phyloP scores from a whole-genome alignment of 1,140 invertebrate genomes.

The Spodoptera litura region DNA sequence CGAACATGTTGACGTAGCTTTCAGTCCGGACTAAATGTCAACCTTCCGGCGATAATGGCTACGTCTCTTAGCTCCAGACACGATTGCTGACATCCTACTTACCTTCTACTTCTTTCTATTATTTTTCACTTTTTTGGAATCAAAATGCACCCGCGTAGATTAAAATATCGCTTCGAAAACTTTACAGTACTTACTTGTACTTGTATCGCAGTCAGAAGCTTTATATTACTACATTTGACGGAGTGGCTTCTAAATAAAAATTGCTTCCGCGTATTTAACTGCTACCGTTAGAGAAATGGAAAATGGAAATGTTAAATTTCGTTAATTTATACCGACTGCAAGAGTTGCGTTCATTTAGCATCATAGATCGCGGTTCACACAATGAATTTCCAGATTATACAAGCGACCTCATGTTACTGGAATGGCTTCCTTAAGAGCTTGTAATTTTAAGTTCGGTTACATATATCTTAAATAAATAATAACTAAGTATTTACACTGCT shows the following conservation, averaged over 20 bases:
- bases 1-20: slow-evolving; percentile 76
- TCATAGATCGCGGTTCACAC: slow-evolving; percentile 76
- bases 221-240: slow-evolving; percentile 68
- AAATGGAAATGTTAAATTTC: slow-evolving; percentile 49
- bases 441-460: slow-evolving; percentile 72
- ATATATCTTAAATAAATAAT: slow-evolving; percentile 65
- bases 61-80: slow-evolving; percentile 79
- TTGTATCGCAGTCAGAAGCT: slow-evolving; percentile 77
- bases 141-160: slow-evolving; percentile 83
- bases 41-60: slow-evolving; percentile 75
- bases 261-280: slow-evolving; percentile 78
- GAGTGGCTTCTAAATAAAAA: slow-evolving; percentile 75
- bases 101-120: slow-evolving; percentile 82
- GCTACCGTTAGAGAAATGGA: slow-evolving; percentile 65
- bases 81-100: slow-evolving; percentile 80
- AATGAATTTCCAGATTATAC: slow-evolving; percentile 69
- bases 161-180: slow-evolving; percentile 75
- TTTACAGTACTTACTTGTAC: slow-evolving; percentile 56
- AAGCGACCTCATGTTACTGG: slow-evolving; percentile 71
- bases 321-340: slow-evolving; percentile 60
- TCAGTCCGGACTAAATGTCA: slow-evolving; percentile 71
- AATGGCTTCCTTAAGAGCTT: slow-evolving; percentile 83
- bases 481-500: slow-evolving; percentile 77
- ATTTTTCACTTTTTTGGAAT: slow-evolving; percentile 82
- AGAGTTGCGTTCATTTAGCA: slow-evolving; percentile 73